A percentile compares a stretch with the other conserved stretches of the same genome.
Evolutionary conservation across 2,797 vertebrate genomes (phyloP).

Genomic region (Cynodonichthys magdalenae): DNA sequence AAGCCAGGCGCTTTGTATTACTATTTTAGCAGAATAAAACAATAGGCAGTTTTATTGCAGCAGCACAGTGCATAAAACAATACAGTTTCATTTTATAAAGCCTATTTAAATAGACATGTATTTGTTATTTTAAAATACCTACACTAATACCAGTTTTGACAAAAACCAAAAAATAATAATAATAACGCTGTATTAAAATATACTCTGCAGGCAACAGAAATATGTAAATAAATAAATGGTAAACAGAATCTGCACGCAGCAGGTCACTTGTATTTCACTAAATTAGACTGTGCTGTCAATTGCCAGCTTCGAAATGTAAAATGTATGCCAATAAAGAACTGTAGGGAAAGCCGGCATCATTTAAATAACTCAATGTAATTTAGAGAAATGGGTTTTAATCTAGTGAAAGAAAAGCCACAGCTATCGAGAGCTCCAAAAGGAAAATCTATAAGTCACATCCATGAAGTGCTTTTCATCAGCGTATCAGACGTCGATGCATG

Average conservation of each 20-base stretch:
- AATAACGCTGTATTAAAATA: conserved; percentile 65
- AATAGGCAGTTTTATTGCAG: conserved; percentile 67
- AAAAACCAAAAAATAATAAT: conserved; percentile 41
- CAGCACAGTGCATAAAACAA: conserved; percentile 60
- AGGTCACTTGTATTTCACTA: conserved; percentile 64
- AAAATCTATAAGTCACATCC: conserved; percentile 78
- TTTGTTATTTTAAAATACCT: conserved; percentile 70
- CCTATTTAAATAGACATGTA: conserved; percentile 70
- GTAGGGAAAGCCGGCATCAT: conserved; percentile 32
- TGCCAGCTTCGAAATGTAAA: conserved; percentile 60
- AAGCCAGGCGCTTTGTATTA: conserved; percentile 66
- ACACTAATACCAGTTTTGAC: conserved; percentile 52
- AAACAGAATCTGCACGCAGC: conserved; percentile 53
- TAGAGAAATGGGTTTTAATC: conserved; percentile 71
- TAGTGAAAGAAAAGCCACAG: conserved; percentile 54
- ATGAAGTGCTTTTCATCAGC: conserved; percentile 76
- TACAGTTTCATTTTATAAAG: conserved; percentile 66
- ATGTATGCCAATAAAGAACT: conserved; percentile 64
- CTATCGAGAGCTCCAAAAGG: conserved; percentile 52
- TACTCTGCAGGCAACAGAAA: conserved; percentile 49
- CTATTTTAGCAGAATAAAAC: conserved; percentile 75
- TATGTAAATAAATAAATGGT: conserved; percentile 63
- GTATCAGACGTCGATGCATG: conserved; percentile 71
- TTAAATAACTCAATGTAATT: conserved; percentile 73
- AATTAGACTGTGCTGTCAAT: conserved; percentile 61